These are phyloP conservation scores for Netelia fuscicornis DNA, from an alignment of 2,888 invertebrate genomes.

Conservation along the genomic window DNA sequence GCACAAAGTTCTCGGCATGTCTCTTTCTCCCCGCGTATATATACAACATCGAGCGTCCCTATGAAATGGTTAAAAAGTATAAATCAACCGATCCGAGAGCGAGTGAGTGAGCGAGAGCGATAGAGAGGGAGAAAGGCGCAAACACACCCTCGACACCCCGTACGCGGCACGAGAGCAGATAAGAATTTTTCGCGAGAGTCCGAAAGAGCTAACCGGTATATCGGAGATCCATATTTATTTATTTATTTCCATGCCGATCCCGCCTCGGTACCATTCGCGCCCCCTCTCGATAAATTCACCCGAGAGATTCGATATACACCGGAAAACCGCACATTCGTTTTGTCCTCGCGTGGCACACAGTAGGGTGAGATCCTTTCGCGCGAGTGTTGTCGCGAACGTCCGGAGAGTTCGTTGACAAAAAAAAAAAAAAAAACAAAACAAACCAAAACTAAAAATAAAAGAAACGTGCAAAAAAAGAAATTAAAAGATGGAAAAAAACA, in stretches of 20 bases:
- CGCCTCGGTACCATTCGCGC: conserved; percentile 53
- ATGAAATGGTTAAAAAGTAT: conserved; percentile 57
- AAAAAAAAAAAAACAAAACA: conserved; percentile 14
- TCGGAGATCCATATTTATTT: conserved; percentile 73
- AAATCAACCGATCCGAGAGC: conserved; percentile 56
- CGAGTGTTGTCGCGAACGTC: conserved; percentile 41
- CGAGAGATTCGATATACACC: conserved; percentile 65
- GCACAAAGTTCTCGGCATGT: conserved; percentile 47
- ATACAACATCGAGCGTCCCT: conserved; percentile 3
- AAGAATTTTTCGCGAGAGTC: conserved; percentile 64
- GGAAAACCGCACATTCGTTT: conserved; percentile 65
- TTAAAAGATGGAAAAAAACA: not conserved
- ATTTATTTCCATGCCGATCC: conserved; percentile 79
- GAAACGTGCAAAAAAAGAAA: conserved; percentile 37
- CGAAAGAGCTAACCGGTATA: conserved; percentile 57
- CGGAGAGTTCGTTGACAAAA: conserved; percentile 22
- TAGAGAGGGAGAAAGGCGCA: conserved; percentile 20
- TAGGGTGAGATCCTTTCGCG: conserved; percentile 10
- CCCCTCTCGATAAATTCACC: conserved; percentile 61
- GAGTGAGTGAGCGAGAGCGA: not conserved
- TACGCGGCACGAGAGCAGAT: conserved; percentile 48
- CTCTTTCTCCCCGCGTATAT: conserved; percentile 10
- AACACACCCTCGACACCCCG: conserved; percentile 30
- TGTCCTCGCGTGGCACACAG: conserved; percentile 28
- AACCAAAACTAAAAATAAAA: conserved; percentile 32